Conservation (phyloP, 2,797 vertebrate genomes). For the Helostoma temminkii region DNA sequence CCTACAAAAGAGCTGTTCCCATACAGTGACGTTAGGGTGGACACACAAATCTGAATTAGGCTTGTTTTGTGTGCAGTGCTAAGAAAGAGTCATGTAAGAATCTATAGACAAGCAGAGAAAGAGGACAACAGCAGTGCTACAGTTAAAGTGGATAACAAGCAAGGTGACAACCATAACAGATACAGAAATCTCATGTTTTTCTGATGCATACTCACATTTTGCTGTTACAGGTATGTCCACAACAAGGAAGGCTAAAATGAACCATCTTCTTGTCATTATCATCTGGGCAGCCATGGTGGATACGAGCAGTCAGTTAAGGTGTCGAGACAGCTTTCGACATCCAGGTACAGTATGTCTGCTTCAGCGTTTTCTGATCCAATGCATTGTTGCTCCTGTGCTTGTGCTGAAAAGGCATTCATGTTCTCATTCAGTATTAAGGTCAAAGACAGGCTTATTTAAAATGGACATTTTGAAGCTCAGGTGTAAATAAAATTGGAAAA, state of each 20-base stretch:
- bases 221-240: slow-evolving; percentile 19
- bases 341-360: slow-evolving; percentile 71
- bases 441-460: no score
- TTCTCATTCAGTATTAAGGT: no score
- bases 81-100: slow-evolving; percentile 60
- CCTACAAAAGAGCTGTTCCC: slow-evolving; percentile 64
- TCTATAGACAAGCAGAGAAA: slow-evolving; percentile 14
- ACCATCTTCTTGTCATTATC: slow-evolving; percentile 47
- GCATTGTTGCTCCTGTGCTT: neutral
- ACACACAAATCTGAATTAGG: slow-evolving; percentile 54
- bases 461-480: no score
- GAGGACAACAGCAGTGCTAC: slow-evolving; percentile 8
- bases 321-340: slow-evolving; percentile 42
- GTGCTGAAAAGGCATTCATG: no score
- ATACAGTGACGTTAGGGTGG: slow-evolving; percentile 42
- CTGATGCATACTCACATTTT: slow-evolving; percentile 20
- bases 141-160: slow-evolving; percentile 44
- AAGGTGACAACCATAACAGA: neutral
- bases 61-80: slow-evolving; percentile 70
- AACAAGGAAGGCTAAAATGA: slow-evolving; percentile 51
- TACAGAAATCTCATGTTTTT: neutral
- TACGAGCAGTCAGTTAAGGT: slow-evolving; percentile 57
- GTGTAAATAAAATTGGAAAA: no score
- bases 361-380: neutral
- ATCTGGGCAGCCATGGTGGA: slow-evolving; percentile 54